Evolutionary conservation across 2,797 vertebrate species (phyloP).

Genomic region (Tragelaphus oryx): DNA sequence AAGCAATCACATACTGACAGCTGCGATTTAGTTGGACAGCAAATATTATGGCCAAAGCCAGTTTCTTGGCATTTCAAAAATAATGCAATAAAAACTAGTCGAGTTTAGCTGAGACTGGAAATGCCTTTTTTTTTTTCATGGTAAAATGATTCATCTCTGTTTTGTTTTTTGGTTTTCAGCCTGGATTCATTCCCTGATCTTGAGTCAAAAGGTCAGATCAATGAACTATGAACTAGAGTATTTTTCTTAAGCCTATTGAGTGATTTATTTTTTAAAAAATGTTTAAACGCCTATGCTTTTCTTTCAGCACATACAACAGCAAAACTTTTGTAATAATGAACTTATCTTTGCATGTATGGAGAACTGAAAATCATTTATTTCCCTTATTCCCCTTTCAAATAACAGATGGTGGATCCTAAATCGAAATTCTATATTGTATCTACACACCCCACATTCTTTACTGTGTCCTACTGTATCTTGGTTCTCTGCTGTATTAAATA

Average conservation of each 20-base stretch:
- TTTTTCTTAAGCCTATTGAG: slow-evolving; percentile 70
- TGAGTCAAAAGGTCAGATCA: slow-evolving; percentile 71
- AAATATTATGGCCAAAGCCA: slow-evolving; percentile 62
- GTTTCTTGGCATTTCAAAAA: slow-evolving; percentile 70
- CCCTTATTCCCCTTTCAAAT: slow-evolving; percentile 53
- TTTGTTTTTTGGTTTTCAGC: slow-evolving; percentile 56
- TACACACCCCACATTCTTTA: slow-evolving; percentile 53
- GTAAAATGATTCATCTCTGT: slow-evolving; percentile 59
- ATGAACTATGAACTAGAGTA: slow-evolving; percentile 70
- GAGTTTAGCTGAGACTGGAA: slow-evolving; percentile 59
- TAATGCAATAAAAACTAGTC: slow-evolving; percentile 64
- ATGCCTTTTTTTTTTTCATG: slow-evolving; percentile 47
- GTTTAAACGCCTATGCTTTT: slow-evolving; percentile 54
- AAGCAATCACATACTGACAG: slow-evolving; percentile 53
- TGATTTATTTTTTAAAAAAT: slow-evolving; percentile 73
- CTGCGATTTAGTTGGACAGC: slow-evolving; percentile 59
- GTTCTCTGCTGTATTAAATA: slow-evolving; percentile 76
- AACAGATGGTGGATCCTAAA: slow-evolving; percentile 56
- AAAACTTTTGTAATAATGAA: slow-evolving; percentile 66
- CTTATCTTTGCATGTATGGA: slow-evolving; percentile 72
- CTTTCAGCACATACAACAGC: slow-evolving; percentile 55
- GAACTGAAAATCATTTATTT: slow-evolving; percentile 66
- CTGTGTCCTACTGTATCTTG: slow-evolving; percentile 60
- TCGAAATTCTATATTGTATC: slow-evolving; percentile 56
- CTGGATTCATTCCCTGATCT: slow-evolving; percentile 65